These are phyloP conservation scores for Drosophila takahashii DNA, from an alignment of 1,140 invertebrate species.

Conservation along the genomic window DNA sequence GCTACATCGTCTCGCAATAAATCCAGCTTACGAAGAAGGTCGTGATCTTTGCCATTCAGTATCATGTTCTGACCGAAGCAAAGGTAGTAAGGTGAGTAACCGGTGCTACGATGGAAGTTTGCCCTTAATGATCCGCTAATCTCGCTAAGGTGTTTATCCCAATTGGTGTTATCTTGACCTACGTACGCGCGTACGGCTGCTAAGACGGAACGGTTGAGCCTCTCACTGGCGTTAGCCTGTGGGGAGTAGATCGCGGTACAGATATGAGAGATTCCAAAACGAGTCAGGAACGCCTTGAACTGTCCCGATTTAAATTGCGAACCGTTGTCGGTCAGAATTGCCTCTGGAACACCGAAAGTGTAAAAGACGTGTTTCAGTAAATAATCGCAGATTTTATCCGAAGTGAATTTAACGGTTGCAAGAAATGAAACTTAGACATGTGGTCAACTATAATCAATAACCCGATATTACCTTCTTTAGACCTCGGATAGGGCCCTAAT, in stretches of 20 bases:
- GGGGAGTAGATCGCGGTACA: conserved; percentile 3
- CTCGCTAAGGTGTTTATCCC: conserved; percentile 11
- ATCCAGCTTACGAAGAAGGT: background rate
- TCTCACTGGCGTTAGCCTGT: conserved; percentile 23
- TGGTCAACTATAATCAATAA: too few species aligned
- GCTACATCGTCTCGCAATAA: background rate
- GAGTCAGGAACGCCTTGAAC: conserved; percentile 9
- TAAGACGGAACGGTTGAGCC: conserved; percentile 12
- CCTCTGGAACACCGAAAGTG: conserved; percentile 1
- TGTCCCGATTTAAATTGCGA: conserved; percentile 1
- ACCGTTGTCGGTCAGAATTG: conserved; percentile 1
- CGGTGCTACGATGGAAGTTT: background rate
- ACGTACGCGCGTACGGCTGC: conserved; percentile 17
- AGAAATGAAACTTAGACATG: too few species aligned
- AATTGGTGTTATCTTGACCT: conserved; percentile 8
- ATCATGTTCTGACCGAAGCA: background rate
- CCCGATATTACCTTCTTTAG: too few species aligned
- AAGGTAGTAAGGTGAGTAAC: background rate
- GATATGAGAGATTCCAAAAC: conserved; percentile 9
- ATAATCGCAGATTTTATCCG: conserved; percentile 3
- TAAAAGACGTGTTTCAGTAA: background rate
- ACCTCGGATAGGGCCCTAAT: conserved; percentile 30
- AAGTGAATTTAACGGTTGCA: too few species aligned
- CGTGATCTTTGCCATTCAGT: too few species aligned
- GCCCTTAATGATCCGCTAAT: conserved; percentile 2